Base-by-base conservation (phyloP, 2,888 invertebrate species). In the Anaspis maculata region DNA sequence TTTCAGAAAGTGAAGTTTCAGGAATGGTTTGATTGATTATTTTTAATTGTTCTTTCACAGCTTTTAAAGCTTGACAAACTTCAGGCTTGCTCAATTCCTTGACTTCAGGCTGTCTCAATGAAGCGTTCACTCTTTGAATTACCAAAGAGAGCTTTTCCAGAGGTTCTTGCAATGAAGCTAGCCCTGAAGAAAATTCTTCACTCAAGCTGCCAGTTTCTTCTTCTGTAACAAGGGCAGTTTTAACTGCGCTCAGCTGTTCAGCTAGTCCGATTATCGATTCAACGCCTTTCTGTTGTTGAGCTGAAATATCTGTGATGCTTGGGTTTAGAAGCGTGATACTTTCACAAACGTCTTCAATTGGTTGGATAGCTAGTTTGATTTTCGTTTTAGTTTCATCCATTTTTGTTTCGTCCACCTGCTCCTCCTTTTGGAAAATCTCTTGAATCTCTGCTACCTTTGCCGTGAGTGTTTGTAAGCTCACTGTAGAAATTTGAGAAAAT, bases 401-500 rank as follows among this genome's bases (percentile, higher is more conserved):
- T 12, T 10, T 3, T 13, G 15, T 23, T n/a, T 22, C 15, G 14
- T 32, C 27, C 3, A 10, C 12, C 23, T 15, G 24, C n/a, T n/a
- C 19, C 24, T 23, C 28, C 33, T 24, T 19, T 21, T 37, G 34
- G 15, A 30, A 21, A 25, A 49, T 29, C 4, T 30, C 27, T 15
- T 39, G 27, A 15, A 48, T 25, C 21, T 34, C 26, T 23, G 31
- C n/a, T n/a, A n/a, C n/a, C n/a, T n/a, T n/a, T n/a, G n/a, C n/a
- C n/a, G n/a, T n/a, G n/a, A n/a, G n/a, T n/a, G n/a, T n/a, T n/a
- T n/a, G n/a, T n/a, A n/a, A n/a, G n/a, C n/a, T n/a, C n/a, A n/a
- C n/a, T n/a, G n/a, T n/a, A n/a, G n/a, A n/a, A n/a, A n/a, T n/a
- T n/a, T n/a, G n/a, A n/a, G n/a, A n/a, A n/a, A n/a, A n/a, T n/a